Percentiles rank a stretch among this genome's conserved stretches.
These are phyloP conservation scores for Toxostoma redivivum DNA, from an alignment of 2,113 vertebrate genomes.

Conservation along the genomic window DNA sequence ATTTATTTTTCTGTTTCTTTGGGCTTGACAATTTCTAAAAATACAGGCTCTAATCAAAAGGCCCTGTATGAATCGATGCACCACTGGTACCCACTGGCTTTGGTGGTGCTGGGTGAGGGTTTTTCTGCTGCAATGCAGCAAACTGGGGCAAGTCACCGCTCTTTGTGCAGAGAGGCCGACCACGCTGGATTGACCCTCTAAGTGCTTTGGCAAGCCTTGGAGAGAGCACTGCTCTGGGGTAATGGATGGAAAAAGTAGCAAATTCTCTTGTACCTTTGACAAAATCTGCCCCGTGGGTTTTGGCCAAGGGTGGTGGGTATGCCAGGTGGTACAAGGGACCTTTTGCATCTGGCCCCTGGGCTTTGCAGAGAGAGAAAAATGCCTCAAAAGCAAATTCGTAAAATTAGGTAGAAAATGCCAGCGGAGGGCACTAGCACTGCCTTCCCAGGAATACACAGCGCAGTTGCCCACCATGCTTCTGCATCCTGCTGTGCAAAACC, in stretches of 20 bases:
- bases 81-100: not conserved
- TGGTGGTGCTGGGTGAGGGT: not conserved
- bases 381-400: not conserved
- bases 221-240: not conserved
- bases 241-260: not conserved
- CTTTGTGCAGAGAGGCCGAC: accelerated
- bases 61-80: accelerated
- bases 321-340: not conserved
- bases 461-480: not conserved
- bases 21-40: not conserved
- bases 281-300: not conserved
- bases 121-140: not conserved
- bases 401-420: not conserved
- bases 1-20: not conserved
- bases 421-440: not conserved
- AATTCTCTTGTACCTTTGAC: accelerated
- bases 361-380: not conserved
- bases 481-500: not conserved
- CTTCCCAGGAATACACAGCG: not conserved
- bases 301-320: too few species aligned
- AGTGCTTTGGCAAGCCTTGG: not conserved
- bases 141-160: not conserved
- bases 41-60: not conserved
- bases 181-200: accelerated
- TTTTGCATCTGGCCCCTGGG: not conserved